phyloP scores from a whole-genome alignment of 2,797 vertebrate species.

The Valencia hispanica region DNA sequence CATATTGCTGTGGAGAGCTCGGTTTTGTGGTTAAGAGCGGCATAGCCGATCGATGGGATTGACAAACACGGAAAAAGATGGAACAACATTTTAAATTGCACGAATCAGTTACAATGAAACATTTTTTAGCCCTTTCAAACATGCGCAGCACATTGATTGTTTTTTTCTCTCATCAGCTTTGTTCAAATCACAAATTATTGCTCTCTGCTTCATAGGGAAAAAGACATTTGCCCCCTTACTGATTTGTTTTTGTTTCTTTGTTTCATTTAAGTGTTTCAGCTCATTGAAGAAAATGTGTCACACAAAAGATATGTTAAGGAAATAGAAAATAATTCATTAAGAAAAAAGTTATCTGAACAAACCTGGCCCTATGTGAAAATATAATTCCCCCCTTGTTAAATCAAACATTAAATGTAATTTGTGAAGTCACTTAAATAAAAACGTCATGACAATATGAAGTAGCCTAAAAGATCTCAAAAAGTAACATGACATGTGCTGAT shows the following conservation, averaged over 20 bases:
- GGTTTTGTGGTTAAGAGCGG: neutral
- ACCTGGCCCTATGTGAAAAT: neutral
- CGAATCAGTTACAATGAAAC: neutral
- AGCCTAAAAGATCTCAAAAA: neutral
- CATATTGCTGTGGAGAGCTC: slow-evolving; percentile 11
- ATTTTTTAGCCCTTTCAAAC: neutral
- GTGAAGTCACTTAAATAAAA: neutral
- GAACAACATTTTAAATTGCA: neutral
- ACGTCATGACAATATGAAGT: neutral
- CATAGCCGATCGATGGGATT: slow-evolving; percentile 3
- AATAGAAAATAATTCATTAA: neutral
- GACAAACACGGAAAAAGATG: neutral
- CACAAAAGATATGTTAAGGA: neutral
- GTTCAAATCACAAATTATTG: neutral
- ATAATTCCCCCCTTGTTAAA: neutral
- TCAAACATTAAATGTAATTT: neutral
- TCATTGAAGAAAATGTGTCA: neutral
- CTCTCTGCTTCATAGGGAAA: neutral
- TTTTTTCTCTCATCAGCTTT: neutral
- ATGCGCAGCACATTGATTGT: neutral
- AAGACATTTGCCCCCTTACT: neutral
- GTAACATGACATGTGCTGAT: neutral
- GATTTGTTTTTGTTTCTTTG: neutral
- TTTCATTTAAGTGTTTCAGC: neutral
- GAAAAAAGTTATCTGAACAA: neutral